Conservation (phyloP, 2,888 invertebrate genomes). For the Adelphocoris suturalis region DNA sequence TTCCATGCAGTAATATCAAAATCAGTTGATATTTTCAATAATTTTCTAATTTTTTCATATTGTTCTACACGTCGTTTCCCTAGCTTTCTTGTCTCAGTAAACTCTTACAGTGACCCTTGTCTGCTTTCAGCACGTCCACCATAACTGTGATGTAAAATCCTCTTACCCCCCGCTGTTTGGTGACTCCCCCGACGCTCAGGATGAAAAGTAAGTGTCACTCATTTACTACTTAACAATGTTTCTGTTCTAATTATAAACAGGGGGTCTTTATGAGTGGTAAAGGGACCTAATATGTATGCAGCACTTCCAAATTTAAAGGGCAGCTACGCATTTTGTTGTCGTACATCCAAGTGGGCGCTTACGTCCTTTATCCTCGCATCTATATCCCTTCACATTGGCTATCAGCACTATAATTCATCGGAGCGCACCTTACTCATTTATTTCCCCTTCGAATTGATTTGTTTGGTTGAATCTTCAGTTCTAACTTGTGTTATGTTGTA, state of each 20-base stretch:
- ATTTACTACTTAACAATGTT: background rate
- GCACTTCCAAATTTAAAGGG: conserved; percentile 17
- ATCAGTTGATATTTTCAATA: too few relatives aligned
- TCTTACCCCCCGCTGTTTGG: conserved; percentile 76
- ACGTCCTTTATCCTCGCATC: conserved; percentile 19
- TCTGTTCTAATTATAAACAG: background rate
- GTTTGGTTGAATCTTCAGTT: background rate
- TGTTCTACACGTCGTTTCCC: too few relatives aligned
- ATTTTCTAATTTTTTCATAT: too few relatives aligned
- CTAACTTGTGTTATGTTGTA: conserved; percentile 38
- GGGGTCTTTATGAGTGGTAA: conserved; percentile 33
- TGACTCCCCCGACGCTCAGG: conserved; percentile 74
- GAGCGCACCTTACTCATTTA: conserved; percentile 38
- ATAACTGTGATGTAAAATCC: conserved; percentile 76
- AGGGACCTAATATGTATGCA: conserved; percentile 8
- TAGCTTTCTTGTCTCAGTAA: too few relatives aligned
- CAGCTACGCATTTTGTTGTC: background rate
- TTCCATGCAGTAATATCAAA: too few relatives aligned
- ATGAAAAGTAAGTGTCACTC: conserved; percentile 77
- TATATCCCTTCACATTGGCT: conserved; percentile 37
- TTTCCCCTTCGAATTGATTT: background rate
- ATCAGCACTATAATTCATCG: conserved; percentile 61
- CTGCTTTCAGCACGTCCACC: conserved; percentile 75
- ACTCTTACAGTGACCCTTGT: background rate
- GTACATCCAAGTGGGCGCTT: conserved; percentile 39